Percentiles rank a stretch among this genome's conserved stretches.
Evolutionary conservation across 2,888 invertebrate genomes (phyloP).

Genomic region (Chymomyza procnemis): DNA sequence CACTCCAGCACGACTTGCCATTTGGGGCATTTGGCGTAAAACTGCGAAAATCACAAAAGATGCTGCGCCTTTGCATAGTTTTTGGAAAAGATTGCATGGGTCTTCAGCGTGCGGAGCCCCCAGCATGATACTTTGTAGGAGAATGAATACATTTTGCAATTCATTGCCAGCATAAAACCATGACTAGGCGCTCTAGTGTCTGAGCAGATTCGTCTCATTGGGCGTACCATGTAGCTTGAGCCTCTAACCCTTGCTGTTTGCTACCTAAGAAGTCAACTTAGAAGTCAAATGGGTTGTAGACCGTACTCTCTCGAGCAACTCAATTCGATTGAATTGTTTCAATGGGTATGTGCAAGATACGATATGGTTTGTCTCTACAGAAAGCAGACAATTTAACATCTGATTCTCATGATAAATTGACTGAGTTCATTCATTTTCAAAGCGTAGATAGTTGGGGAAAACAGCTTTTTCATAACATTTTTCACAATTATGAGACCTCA

Average conservation of each 20-base stretch:
- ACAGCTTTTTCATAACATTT: no score
- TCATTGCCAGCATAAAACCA: constrained; percentile 92
- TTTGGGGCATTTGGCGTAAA: background rate
- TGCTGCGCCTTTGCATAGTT: background rate
- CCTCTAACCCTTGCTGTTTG: background rate
- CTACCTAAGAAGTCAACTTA: background rate
- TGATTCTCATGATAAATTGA: no score
- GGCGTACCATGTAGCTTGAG: background rate
- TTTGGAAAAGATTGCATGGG: constrained; percentile 79
- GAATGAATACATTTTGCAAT: constrained; percentile 82
- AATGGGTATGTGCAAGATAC: no score
- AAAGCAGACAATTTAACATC: no score
- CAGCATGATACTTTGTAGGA: constrained; percentile 71
- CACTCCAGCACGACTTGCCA: background rate
- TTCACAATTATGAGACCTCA: no score
- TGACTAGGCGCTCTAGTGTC: constrained; percentile 80
- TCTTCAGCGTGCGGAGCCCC: constrained; percentile 84
- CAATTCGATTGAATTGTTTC: no score
- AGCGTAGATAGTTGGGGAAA: no score
- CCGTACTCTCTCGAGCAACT: no score
- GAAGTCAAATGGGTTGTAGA: background rate
- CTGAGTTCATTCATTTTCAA: no score
- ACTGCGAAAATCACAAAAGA: background rate
- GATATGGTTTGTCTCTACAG: no score
- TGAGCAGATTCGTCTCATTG: no score